Percentiles rank a stretch among this genome's conserved stretches.
phyloP scores from a whole-genome alignment of 1,140 invertebrate genomes.

The Ptiloglossa arizonensis region DNA sequence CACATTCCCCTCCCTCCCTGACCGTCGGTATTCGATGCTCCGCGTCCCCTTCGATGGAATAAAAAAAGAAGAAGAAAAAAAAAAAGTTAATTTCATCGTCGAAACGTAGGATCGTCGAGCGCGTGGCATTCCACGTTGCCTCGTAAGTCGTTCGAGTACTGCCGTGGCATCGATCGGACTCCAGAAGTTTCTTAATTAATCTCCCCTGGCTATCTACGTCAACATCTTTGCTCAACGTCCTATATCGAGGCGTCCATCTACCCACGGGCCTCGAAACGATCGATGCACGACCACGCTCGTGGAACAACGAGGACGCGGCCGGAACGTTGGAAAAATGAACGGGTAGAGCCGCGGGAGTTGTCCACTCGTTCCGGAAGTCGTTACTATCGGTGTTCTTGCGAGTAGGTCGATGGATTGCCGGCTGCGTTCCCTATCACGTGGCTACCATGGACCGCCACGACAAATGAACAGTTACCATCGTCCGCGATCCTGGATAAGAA shows the following conservation, averaged over 20 bases:
- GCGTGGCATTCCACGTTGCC: not conserved
- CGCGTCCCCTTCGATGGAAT: no score
- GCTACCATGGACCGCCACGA: conserved; percentile 43
- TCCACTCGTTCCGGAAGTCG: conserved; percentile 54
- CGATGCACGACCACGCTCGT: not conserved
- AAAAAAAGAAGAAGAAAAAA: no score
- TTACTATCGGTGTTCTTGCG: conserved; percentile 40
- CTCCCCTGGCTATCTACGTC: not conserved
- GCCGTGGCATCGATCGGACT: not conserved
- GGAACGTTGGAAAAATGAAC: conserved; percentile 20
- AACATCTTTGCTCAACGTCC: not conserved
- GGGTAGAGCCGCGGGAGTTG: not conserved
- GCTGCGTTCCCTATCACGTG: conserved; percentile 42
- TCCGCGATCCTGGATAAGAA: conserved; percentile 65
- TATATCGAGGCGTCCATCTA: conserved; percentile 3
- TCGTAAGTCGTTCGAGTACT: not conserved
- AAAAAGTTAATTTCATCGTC: not conserved
- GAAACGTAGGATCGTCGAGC: not conserved
- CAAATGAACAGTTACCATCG: conserved; percentile 65
- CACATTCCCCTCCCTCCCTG: no score
- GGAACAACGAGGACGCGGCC: not conserved
- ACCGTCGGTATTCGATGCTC: no score
- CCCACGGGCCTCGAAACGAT: not conserved
- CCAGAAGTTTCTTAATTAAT: conserved; percentile 7
- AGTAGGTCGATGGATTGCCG: conserved; percentile 61